phyloP scores from a whole-genome alignment of 2,888 invertebrate genomes.

The Meteorus cinctellus region DNA sequence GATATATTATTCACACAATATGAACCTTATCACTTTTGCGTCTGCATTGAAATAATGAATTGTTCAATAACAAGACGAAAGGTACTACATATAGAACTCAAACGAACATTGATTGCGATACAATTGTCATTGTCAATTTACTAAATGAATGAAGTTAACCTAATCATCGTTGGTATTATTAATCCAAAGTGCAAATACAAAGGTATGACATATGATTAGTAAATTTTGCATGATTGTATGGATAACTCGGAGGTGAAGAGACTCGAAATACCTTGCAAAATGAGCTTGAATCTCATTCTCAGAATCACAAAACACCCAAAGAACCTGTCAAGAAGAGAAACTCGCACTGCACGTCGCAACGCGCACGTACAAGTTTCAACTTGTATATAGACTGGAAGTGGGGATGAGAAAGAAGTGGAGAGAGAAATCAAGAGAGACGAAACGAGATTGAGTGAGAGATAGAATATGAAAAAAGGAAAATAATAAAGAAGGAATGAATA shows the following conservation, averaged over 20 bases:
- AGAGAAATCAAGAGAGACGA: too few species aligned
- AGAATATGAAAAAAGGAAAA: slow-evolving; percentile 6
- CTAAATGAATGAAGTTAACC: not conserved
- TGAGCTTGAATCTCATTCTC: not conserved
- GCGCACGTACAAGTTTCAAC: slow-evolving; percentile 2
- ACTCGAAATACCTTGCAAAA: not conserved
- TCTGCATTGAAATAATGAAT: not conserved
- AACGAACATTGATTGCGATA: not conserved
- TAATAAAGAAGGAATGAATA: slow-evolving; percentile 12
- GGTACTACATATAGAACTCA: not conserved
- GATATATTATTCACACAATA: not conserved
- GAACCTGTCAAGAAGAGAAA: slow-evolving; percentile 16
- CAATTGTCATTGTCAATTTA: not conserved
- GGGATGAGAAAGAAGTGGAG: too few species aligned
- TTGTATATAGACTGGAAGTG: not conserved
- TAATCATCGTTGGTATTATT: not conserved
- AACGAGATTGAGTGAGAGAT: slow-evolving; percentile 3
- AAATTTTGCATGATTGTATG: not conserved
- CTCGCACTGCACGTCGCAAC: not conserved
- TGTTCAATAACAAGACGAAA: not conserved
- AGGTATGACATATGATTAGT: not conserved
- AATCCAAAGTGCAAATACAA: not conserved
- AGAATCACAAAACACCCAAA: not conserved
- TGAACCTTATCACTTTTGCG: too few species aligned
- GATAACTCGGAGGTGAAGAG: too few species aligned